Evolutionary conservation across 2,797 vertebrate species (phyloP).

Genomic region (Enteromius trimaculatus): DNA sequence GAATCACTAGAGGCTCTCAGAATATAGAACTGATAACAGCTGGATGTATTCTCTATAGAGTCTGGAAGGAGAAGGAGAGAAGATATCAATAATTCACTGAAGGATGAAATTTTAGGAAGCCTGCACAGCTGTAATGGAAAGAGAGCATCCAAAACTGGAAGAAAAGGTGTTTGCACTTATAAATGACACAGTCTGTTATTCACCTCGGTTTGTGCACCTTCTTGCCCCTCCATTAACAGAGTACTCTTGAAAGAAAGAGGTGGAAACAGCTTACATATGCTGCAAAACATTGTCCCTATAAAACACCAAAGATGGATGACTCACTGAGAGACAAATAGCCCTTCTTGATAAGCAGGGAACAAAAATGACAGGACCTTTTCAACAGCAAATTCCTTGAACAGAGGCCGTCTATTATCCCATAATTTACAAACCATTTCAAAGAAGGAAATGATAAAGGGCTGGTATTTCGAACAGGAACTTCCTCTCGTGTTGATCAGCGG

Average conservation of each 20-base stretch:
- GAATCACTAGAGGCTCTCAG: slow-evolving; percentile 43
- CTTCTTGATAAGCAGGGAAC: background rate
- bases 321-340: slow-evolving; percentile 9
- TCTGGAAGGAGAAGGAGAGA: slow-evolving; percentile 5
- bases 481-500: slow-evolving; percentile 4
- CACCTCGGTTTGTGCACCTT: background rate
- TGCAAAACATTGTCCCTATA: background rate
- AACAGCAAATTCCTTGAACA: background rate
- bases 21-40: slow-evolving; percentile 36
- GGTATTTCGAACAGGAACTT: slow-evolving; percentile 16
- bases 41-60: slow-evolving; percentile 21
- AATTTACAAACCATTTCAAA: slow-evolving; percentile 4
- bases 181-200: slow-evolving; percentile 9
- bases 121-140: background rate
- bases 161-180: background rate
- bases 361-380: background rate
- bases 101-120: slow-evolving; percentile 22
- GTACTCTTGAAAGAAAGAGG: background rate
- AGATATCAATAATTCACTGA: slow-evolving; percentile 44
- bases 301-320: background rate
- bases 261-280: background rate
- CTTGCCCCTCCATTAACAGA: background rate
- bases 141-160: background rate
- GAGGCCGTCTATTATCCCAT: background rate
- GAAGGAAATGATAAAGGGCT: slow-evolving; percentile 1